Conservation (phyloP, 2,113 vertebrate genomes). For the Chaenocephalus aceratus region DNA sequence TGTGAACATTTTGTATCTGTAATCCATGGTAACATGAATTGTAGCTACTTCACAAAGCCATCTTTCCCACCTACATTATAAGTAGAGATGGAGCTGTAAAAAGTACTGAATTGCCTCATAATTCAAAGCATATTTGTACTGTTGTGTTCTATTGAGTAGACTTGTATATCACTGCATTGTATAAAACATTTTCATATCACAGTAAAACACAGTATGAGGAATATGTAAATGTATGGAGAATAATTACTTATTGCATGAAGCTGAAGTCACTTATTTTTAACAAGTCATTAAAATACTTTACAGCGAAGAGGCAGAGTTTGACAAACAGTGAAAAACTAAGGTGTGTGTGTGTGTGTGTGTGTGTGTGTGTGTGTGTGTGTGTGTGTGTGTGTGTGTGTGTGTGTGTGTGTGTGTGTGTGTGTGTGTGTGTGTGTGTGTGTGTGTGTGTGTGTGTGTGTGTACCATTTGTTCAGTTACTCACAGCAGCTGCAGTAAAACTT, state of each 20-base stretch:
- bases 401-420: not conserved
- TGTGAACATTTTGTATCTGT: not conserved
- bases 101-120: not conserved
- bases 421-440: not conserved
- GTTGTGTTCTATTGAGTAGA: not conserved
- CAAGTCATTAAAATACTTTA: not conserved
- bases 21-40: not conserved
- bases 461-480: constrained; percentile 15
- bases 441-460: too few species aligned
- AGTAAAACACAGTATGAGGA: not conserved
- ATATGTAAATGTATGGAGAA: not conserved
- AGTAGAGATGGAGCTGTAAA: not conserved
- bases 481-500: constrained; percentile 42
- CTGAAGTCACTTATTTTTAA: not conserved
- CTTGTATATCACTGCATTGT: not conserved
- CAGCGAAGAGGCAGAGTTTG: not conserved
- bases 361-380: not conserved
- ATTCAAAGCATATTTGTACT: not conserved
- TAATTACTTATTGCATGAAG: not conserved
- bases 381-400: not conserved
- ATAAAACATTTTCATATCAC: not conserved
- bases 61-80: not conserved
- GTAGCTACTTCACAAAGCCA: not conserved
- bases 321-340: not conserved
- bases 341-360: not conserved